Conservation (phyloP, 2,797 vertebrate genomes). For the Enteromius paludinosus region DNA sequence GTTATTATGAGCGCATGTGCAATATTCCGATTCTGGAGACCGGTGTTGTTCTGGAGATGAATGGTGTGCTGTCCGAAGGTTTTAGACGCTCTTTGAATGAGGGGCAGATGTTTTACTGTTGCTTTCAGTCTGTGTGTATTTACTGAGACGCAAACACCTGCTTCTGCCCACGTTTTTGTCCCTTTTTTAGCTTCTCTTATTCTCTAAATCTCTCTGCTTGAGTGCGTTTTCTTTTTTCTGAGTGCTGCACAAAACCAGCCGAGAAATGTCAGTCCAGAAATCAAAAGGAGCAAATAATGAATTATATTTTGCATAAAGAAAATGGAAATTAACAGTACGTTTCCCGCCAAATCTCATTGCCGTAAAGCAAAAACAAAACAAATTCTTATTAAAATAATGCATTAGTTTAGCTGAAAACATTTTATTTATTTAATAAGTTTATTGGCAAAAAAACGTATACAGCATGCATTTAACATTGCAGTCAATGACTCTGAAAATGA, state of each 20-base stretch:
- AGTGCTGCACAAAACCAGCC: not conserved
- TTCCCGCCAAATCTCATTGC: not conserved
- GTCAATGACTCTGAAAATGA: not conserved
- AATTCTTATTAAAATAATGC: not conserved
- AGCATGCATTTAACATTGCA: not conserved
- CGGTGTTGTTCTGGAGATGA: not conserved
- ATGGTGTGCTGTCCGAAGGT: not conserved
- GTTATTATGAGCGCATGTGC: conserved; percentile 1
- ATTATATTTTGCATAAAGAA: not conserved
- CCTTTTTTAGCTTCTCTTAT: not conserved
- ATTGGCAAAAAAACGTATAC: not conserved
- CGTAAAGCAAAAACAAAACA: not conserved
- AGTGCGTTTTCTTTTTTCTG: not conserved
- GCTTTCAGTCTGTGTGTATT: not conserved
- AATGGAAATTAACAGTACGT: not conserved
- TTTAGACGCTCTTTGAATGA: conserved; percentile 2
- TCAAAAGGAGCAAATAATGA: not conserved
- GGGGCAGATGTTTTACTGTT: not conserved
- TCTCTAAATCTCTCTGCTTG: not conserved
- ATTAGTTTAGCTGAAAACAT: not conserved
- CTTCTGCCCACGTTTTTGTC: not conserved
- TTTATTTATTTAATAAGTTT: not conserved
- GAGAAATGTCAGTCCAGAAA: not conserved
- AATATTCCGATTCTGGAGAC: conserved; percentile 23
- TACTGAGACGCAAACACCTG: not conserved